Percentiles rank a stretch among this genome's conserved stretches.
Evolutionary conservation across 2,888 invertebrate genomes (phyloP).

Genomic region (Polydrusus pterygomalis): DNA sequence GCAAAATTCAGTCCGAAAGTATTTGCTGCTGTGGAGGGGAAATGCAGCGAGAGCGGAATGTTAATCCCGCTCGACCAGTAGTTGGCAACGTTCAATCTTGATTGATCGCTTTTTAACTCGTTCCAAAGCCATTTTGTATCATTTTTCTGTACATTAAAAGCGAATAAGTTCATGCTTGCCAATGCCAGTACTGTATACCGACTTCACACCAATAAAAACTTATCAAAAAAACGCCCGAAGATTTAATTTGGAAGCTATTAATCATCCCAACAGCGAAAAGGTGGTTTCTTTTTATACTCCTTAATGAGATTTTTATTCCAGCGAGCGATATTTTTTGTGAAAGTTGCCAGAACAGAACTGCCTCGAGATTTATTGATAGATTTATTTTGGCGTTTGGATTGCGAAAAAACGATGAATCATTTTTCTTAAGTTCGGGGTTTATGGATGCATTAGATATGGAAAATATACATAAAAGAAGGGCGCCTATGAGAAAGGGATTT

Average conservation of each 20-base stretch:
- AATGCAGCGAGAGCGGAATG: no score
- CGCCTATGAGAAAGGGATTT: no score
- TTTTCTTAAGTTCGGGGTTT: not conserved
- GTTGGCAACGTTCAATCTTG: no score
- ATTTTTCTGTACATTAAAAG: no score
- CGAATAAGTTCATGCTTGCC: no score
- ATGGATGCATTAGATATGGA: not conserved
- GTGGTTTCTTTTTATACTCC: conserved; percentile 18
- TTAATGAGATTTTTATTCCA: conserved; percentile 16
- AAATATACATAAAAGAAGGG: not conserved
- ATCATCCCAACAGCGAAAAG: conserved; percentile 20
- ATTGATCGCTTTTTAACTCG: no score
- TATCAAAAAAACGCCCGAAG: not conserved
- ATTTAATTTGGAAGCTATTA: conserved; percentile 18
- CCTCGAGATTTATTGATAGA: conserved; percentile 17
- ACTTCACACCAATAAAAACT: not conserved
- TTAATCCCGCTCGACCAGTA: no score
- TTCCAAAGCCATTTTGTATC: no score
- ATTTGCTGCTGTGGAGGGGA: no score
- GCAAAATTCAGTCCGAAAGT: no score
- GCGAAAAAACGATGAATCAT: conserved; percentile 6
- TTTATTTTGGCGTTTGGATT: not conserved
- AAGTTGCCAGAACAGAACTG: conserved; percentile 1
- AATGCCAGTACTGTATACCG: no score
- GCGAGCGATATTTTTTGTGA: conserved; percentile 12